phyloP scores from a whole-genome alignment of 2,888 invertebrate species.

The Bugulina stolonifera region DNA sequence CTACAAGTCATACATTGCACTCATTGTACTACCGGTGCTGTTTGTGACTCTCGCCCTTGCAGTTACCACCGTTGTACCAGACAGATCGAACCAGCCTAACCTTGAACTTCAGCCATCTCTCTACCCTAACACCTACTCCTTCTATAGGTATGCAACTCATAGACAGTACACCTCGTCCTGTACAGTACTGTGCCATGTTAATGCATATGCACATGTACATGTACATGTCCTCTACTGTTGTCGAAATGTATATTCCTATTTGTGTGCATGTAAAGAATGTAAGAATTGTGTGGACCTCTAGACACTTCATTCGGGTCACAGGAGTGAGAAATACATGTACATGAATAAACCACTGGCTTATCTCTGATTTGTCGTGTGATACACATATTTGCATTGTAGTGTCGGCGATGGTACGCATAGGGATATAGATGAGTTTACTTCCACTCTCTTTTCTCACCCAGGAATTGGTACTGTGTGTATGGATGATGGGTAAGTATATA shows the following conservation, averaged over 20 bases:
- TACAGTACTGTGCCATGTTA: background rate
- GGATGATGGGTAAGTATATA: slow-evolving; percentile 30
- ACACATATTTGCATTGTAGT: background rate
- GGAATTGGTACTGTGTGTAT: slow-evolving; percentile 42
- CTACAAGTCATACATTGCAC: slow-evolving; percentile 44
- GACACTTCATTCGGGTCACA: too few species aligned
- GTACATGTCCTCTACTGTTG: too few species aligned
- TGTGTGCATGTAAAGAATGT: too few species aligned
- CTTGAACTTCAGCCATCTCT: slow-evolving; percentile 46
- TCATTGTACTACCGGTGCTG: slow-evolving; percentile 49
- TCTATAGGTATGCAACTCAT: slow-evolving; percentile 35
- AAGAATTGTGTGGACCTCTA: too few species aligned
- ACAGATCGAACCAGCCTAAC: slow-evolving; percentile 35
- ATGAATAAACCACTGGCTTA: too few species aligned
- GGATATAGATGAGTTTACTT: background rate
- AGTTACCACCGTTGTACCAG: slow-evolving; percentile 44
- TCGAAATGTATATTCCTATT: too few species aligned
- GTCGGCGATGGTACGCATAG: background rate
- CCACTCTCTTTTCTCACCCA: slow-evolving; percentile 31
- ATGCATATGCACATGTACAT: too few species aligned
- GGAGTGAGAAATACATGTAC: too few species aligned
- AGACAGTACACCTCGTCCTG: background rate
- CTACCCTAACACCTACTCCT: slow-evolving; percentile 42
- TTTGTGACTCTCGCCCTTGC: slow-evolving; percentile 50
- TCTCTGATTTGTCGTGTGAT: too few species aligned